phyloP scores from a whole-genome alignment of 1,140 invertebrate species.

The Danaus plexippus region DNA sequence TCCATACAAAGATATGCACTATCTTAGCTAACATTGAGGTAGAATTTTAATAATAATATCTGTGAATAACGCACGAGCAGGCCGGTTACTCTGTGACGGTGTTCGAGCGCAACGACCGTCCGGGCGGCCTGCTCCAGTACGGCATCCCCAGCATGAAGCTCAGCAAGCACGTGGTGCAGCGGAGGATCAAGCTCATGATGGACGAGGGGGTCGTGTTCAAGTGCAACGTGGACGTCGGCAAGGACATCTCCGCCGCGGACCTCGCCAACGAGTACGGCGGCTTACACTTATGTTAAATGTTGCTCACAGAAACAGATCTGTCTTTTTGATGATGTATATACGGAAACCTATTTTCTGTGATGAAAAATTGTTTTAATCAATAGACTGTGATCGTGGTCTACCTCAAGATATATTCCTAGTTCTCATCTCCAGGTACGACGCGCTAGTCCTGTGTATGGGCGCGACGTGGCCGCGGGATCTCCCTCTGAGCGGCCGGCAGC shows the following conservation, averaged over 20 bases:
- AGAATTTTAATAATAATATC: no score
- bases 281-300: background rate
- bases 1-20: no score
- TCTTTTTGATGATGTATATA: no score
- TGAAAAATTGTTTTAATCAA: no score
- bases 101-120: conserved; percentile 95
- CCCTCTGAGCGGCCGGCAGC: conserved; percentile 85
- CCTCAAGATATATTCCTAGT: background rate
- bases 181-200: conserved; percentile 88
- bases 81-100: conserved; percentile 94
- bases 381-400: background rate
- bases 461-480: conserved; percentile 97
- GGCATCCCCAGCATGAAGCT: conserved; percentile 99
- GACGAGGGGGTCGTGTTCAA: conserved; percentile 95
- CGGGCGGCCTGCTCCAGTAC: conserved; percentile 96
- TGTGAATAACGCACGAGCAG: conserved; percentile 48
- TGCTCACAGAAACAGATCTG: no score
- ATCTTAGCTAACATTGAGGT: no score
- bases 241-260: conserved; percentile 86
- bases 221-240: conserved; percentile 92
- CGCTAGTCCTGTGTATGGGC: conserved; percentile 91
- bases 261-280: conserved; percentile 70
- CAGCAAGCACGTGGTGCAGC: conserved; percentile 91
- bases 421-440: conserved; percentile 77
- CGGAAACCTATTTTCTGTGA: no score